A percentile compares a stretch with the other conserved stretches of the same genome.
phyloP scores from a whole-genome alignment of 2,888 invertebrate genomes.

The Chironomus riparius region DNA sequence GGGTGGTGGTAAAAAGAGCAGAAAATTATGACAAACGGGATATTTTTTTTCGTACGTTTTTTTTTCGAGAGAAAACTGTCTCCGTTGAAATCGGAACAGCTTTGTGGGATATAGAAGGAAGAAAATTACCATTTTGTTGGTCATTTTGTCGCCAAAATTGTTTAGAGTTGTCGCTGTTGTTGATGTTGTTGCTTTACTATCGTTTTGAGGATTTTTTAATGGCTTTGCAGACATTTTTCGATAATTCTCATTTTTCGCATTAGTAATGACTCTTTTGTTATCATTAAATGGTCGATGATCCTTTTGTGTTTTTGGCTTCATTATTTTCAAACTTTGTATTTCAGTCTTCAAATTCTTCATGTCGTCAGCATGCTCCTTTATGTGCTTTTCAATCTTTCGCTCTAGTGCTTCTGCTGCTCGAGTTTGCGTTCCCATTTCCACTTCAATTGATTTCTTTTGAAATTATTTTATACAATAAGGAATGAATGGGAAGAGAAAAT shows the following conservation, averaged over 20 bases:
- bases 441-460: neutral
- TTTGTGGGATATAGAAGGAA: neutral
- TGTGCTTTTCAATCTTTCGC: neutral
- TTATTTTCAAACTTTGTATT: neutral
- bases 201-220: neutral
- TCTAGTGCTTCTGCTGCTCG: neutral
- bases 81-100: neutral
- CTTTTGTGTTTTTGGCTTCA: neutral
- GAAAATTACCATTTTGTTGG: neutral
- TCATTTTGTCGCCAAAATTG: slow-evolving; percentile 1
- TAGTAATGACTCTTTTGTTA: neutral
- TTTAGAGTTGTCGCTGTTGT: neutral
- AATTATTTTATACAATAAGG: no score
- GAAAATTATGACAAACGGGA: no score
- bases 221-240: neutral
- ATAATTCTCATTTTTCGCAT: neutral
- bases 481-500: neutral
- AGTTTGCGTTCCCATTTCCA: neutral
- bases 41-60: neutral
- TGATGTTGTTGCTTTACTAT: neutral
- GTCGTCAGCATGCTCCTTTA: neutral
- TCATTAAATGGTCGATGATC: neutral
- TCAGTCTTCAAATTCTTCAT: neutral
- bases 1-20: no score
- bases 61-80: neutral